Evolutionary conservation across 1,140 invertebrate species (phyloP), one percentile per base, ranked within the genome.

Genomic region (Calosoma granatense): DNA sequence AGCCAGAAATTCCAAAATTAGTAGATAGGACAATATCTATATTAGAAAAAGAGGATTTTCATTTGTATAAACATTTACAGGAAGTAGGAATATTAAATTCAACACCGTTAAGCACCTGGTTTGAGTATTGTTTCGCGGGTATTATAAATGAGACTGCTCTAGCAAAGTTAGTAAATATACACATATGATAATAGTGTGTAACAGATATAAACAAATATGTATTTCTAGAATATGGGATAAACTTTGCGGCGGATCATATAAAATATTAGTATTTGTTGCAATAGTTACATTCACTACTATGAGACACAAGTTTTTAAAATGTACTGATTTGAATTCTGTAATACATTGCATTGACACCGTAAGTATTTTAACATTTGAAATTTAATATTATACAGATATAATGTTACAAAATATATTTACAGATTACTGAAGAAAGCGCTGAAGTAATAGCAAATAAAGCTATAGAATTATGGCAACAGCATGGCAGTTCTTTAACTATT

Each of bases 201-300:
- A n/a, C n/a, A n/a, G n/a, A n/a, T n/a, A n/a, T n/a, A n/a, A n/a
- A n/a, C n/a, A n/a, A n/a, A n/a, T n/a, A n/a, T n/a, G n/a, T 57
- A 39, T 60, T 77, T 78, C 66, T 60, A 91, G 89, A 70, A 85
- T 94, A 58, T 92, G 88, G 87, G 90, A 94, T 66, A 92, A 92
- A 76, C 75, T 94, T 14, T 84, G 87, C 65, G 88, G 87, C 51
- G 90, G 90, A 20, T 88, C 88, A 2, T 84, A 81, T 30, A 87
- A 85, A 72, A 86, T 93, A 61, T 75, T 94, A 58, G 80, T 87
- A 1, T 92, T 84, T 74, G 82, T 90, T 2, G 83, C 84, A 53
- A 76, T 90, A 15, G 82, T 86, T 58, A 72, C 89, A 22, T 74
- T 91, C 15, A 82, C 84, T 14, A 86, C 84, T 41, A 71, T 89